Percentiles rank a stretch among this genome's conserved stretches.
phyloP scores from a whole-genome alignment of 2,113 vertebrate genomes.

The Hylia prasina region DNA sequence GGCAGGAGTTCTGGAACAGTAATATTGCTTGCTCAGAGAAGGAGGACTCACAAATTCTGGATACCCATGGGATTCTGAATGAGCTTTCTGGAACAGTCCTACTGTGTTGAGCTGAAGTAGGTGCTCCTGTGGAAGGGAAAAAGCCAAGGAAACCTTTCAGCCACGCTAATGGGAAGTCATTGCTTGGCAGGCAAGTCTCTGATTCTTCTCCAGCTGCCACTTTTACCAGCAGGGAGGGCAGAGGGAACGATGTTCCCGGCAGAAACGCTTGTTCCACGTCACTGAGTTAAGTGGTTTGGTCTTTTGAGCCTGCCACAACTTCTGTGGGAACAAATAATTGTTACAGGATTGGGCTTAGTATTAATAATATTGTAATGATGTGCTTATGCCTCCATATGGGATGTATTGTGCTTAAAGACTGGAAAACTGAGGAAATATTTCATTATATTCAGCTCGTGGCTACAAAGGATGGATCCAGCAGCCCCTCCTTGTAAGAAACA shows the following conservation, averaged over 20 bases:
- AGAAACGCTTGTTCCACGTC: accelerated
- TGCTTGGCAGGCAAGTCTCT: not conserved
- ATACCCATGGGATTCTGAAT: not conserved
- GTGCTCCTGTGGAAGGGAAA: not conserved
- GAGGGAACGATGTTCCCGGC: not conserved
- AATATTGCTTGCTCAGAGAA: not conserved
- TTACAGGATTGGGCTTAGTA: not conserved
- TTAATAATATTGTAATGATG: not conserved
- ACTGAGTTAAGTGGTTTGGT: not conserved
- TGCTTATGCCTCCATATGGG: not conserved
- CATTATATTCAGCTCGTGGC: not conserved
- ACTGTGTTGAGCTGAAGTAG: not conserved
- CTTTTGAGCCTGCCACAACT: not conserved
- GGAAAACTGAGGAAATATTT: not conserved
- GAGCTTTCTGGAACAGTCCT: not conserved
- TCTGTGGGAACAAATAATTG: not conserved
- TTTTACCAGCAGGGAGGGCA: not conserved
- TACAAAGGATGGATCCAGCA: not conserved
- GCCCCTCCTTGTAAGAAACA: not conserved
- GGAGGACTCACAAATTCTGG: not conserved
- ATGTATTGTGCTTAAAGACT: not conserved
- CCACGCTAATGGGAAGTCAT: not conserved
- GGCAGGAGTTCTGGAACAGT: not conserved
- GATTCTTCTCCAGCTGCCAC: not conserved
- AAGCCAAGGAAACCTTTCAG: not conserved